Base-by-base conservation (phyloP, 2,797 vertebrate genomes). In the Nasua narica region DNA sequence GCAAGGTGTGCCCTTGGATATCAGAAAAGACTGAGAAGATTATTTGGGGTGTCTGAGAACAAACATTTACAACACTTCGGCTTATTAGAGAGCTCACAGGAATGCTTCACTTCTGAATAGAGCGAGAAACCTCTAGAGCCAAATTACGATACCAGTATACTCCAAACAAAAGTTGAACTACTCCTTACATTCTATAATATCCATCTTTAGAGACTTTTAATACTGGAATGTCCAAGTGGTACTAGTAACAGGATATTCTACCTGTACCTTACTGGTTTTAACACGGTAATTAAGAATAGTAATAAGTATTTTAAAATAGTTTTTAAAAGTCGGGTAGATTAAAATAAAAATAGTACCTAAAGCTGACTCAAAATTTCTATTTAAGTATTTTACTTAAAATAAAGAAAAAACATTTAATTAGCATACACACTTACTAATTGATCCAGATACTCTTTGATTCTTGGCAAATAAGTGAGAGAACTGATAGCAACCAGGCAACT, bases 401-500 rank as follows among this genome's bases (percentile, higher is more conserved):
- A n/a, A 12, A 56, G 67, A 48, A 35, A 48, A 29, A 2, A 70
- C 25, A 40, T 48, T 76, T 60, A 52, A 85, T 46, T 52, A 81
- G 58, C 60, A 72, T 18, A 67, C 11, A 96, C 40, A 98, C 99
- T 99, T 98, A 99, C 99, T 99, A 99, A 98, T 95, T 99, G 99
- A 97, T 99, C 99, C 99, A 99, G 98, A 96, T 99, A 99, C 98
- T 99, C 99, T 98, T 99, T 99, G 98, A 99, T 99, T 98, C 99
- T 99, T 91, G 99, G 99, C 90, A 99, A 99, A 97, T 99, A 99
- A 70, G 99, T 99, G 96, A 99, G 99, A 93, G 99, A 99, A 95
- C 99, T 99, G 99, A 99, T 99, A 96, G 99, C 99, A 98, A 99
- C 99, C 98, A 99, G 98, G 97, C 99, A 99, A 98, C 99, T 99